A percentile compares a stretch with the other conserved stretches of the same genome.
These are phyloP conservation scores for Cyrtorhinus lividipennis DNA, from an alignment of 1,140 invertebrate species.

Conservation along the genomic window DNA sequence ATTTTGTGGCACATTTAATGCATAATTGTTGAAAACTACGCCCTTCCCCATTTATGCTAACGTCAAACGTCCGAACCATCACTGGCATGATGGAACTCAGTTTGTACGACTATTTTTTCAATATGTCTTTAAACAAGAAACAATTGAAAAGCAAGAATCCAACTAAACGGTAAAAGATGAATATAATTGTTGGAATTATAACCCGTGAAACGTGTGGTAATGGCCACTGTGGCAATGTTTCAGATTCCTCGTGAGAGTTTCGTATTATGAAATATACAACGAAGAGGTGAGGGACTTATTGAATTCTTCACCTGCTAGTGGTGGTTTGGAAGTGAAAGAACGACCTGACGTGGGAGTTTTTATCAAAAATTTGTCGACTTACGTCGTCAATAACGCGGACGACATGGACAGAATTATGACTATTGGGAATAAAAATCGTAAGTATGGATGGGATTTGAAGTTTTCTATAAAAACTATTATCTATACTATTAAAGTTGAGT, in stretches of 20 bases:
- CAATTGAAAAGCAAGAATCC: background rate
- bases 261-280: conserved; percentile 69
- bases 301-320: conserved; percentile 32
- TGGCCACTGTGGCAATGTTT: conserved; percentile 22
- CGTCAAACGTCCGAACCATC: background rate
- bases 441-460: conserved; percentile 23
- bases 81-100: background rate
- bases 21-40: no score
- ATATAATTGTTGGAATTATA: no score
- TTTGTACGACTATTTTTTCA: conserved; percentile 4
- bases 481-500: background rate
- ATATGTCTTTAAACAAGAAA: background rate
- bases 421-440: conserved; percentile 65
- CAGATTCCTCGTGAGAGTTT: conserved; percentile 61
- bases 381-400: conserved; percentile 66
- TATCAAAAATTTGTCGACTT: conserved; percentile 61
- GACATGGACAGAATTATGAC: conserved; percentile 68
- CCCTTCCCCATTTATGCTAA: no score
- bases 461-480: background rate
- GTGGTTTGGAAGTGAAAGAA: conserved; percentile 52
- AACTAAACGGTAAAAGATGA: no score
- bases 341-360: conserved; percentile 66
- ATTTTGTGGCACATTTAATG: no score
- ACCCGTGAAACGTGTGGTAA: no score
- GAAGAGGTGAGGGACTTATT: conserved; percentile 66